Conservation (phyloP, 2,888 invertebrate genomes). For the Erebia epiphron region DNA sequence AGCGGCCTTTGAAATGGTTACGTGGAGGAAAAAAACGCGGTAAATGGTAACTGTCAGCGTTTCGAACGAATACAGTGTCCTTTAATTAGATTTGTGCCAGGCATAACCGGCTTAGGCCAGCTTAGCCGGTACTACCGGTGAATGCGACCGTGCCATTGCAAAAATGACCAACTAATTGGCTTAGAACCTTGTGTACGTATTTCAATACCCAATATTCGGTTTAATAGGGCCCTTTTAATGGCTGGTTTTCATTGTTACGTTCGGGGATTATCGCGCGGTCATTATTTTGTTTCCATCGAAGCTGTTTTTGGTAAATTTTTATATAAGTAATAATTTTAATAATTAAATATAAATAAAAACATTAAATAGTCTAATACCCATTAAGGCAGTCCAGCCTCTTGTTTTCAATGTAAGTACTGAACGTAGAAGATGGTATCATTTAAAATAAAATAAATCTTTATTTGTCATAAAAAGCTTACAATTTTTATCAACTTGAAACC, state of each 20-base stretch:
- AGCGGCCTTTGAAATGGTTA: constrained; percentile 59
- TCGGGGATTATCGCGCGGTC: constrained; percentile 44
- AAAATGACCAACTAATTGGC: constrained; percentile 82
- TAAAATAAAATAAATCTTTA: no score
- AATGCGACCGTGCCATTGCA: constrained; percentile 70
- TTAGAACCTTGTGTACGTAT: constrained; percentile 74
- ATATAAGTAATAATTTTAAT: background rate
- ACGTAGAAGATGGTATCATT: no score
- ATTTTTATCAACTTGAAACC: no score
- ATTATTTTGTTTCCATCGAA: constrained; percentile 35
- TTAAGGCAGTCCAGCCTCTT: no score
- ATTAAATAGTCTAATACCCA: no score
- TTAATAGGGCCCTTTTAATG: constrained; percentile 66
- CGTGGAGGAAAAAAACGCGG: constrained; percentile 59
- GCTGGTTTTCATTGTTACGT: constrained; percentile 46
- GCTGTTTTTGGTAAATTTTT: constrained; percentile 6
- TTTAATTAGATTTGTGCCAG: constrained; percentile 81
- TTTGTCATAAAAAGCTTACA: no score
- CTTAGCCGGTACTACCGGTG: constrained; percentile 69
- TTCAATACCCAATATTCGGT: constrained; percentile 75
- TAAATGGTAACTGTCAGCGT: constrained; percentile 76
- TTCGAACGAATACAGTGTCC: constrained; percentile 73
- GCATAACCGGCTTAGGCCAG: constrained; percentile 79
- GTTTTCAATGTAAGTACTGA: no score
- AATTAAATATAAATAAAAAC: background rate